Base-by-base conservation (phyloP, 2,888 invertebrate genomes). In the Tuta absoluta region DNA sequence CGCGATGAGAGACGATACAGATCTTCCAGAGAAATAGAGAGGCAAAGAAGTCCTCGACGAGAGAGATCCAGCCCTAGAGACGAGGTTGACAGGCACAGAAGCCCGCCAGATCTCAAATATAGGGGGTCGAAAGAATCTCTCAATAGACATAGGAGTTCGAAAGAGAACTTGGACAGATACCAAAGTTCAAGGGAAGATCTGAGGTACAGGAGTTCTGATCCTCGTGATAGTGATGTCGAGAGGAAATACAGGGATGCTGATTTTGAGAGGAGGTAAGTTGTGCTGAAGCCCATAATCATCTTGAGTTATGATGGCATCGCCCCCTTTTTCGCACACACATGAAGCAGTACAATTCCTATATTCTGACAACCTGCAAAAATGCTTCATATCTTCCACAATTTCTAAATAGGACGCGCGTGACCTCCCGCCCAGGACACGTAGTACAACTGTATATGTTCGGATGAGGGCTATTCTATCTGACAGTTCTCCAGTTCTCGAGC, bases 151-250 rank as follows among this genome's bases (percentile, higher is more conserved):
- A 62, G 64, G 21, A 67, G 66, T 24, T 66, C 66, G 5, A 66
- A 37, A 49, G 67, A 70, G 49, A 64, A 62, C 33, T 28, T 66
- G 7, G 63, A 67, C 12, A 64, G 41, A 45, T 62, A 62, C 14
- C 24, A 17, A 28, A 62, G n/a, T 37, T 57, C 56, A 12, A 67
- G 63, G 37, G 66, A 69, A 65, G 62, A 67, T 58, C 17, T 63
- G 23, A 64, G 66, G 37, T 66, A 66, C 45, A 66, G 64, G 24
- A 79, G 77, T 69, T 76, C 82, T 2, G 82, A 83, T 57, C 75
- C 77, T 48, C 76, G 82, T 1, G 86, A 86, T 51, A 84, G 79
- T 61, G 81, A 79, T 48, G 78, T 76, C 11, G 87, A 85, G 65
- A 78, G 81, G 23, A 85, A 82, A 59, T 82, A 82, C 59, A 80